Conservation (phyloP, 2,113 vertebrate genomes). For the Chaetops frenatus region DNA sequence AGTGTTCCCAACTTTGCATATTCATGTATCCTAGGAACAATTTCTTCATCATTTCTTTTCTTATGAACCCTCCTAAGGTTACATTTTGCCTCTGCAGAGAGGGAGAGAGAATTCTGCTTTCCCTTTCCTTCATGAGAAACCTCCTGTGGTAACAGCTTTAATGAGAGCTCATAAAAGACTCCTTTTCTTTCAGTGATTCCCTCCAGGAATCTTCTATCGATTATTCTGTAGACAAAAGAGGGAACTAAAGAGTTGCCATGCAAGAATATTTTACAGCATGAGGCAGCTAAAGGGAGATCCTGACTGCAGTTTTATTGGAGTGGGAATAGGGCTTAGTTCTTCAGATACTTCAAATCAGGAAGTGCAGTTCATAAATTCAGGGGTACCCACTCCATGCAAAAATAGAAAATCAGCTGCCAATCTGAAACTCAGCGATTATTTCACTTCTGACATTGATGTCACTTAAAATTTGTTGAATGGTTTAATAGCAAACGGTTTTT, state of each 20-base stretch:
- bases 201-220: neutral
- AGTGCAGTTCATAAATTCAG: neutral
- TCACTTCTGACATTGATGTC: neutral
- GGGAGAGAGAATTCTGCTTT: neutral
- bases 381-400: neutral
- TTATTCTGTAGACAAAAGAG: neutral
- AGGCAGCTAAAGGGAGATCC: neutral
- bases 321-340: neutral
- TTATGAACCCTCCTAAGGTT: neutral
- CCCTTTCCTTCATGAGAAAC: neutral
- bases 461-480: neutral
- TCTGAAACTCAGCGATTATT: neutral
- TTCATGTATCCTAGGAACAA: neutral
- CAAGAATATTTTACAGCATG: neutral
- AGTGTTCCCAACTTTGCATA: neutral
- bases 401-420: neutral
- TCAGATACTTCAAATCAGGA: neutral
- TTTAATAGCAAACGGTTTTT: neutral
- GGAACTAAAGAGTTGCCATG: neutral
- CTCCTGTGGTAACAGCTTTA: neutral
- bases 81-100: neutral
- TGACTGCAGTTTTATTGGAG: neutral
- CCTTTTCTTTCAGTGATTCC: neutral
- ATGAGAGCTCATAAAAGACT: neutral
- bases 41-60: fast-evolving